Percentiles rank a stretch among this genome's conserved stretches.
phyloP scores from a whole-genome alignment of 2,113 vertebrate species.

The Larimichthys polyactis region DNA sequence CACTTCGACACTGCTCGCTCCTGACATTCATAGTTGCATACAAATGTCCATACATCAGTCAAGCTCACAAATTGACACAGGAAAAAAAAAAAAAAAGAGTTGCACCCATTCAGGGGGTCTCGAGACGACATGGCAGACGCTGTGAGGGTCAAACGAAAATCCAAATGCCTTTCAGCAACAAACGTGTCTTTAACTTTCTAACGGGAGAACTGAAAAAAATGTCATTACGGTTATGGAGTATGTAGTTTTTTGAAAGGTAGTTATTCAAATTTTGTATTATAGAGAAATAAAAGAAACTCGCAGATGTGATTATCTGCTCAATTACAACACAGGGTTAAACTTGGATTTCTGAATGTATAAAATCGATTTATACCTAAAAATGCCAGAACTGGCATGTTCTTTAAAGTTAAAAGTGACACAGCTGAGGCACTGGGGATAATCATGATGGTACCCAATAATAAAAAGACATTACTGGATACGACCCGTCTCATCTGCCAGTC shows the following conservation, averaged over 20 bases:
- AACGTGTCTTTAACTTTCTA: slow-evolving; percentile 40
- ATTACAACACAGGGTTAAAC: background rate
- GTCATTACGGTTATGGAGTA: background rate
- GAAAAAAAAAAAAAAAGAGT: slow-evolving; percentile 53
- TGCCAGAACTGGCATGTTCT: slow-evolving; percentile 22
- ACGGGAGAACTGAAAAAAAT: background rate
- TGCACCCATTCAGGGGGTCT: slow-evolving; percentile 70
- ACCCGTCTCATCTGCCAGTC: slow-evolving; percentile 66
- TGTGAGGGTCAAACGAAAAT: slow-evolving; percentile 57
- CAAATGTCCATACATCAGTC: slow-evolving; percentile 73
- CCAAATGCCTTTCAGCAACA: slow-evolving; percentile 56
- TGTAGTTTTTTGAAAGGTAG: background rate
- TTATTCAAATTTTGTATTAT: background rate
- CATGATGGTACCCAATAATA: slow-evolving; percentile 40
- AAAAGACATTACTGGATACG: slow-evolving; percentile 28
- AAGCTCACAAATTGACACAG: slow-evolving; percentile 67
- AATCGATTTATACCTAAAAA: background rate
- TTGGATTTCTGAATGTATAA: background rate
- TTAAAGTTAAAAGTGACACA: slow-evolving; percentile 46
- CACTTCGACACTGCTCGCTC: slow-evolving; percentile 48
- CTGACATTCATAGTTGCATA: slow-evolving; percentile 65
- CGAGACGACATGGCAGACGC: slow-evolving; percentile 63
- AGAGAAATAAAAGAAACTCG: background rate
- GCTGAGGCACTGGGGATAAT: slow-evolving; percentile 60
- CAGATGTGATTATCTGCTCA: background rate